These are phyloP conservation scores for Pterocles gutturalis DNA, from an alignment of 2,113 vertebrate species.

Conservation along the genomic window DNA sequence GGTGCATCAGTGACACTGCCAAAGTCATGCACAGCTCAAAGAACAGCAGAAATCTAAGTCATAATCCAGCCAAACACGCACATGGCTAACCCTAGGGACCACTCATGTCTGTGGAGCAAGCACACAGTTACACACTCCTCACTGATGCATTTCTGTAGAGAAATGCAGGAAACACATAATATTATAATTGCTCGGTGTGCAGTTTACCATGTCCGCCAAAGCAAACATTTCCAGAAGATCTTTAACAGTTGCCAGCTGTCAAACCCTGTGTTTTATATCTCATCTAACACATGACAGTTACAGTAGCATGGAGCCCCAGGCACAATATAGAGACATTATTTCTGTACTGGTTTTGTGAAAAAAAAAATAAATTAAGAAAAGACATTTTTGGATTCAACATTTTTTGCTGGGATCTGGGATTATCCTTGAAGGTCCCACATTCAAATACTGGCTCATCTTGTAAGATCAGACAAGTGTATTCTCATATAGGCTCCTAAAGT, in stretches of 20 bases:
- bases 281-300: neutral
- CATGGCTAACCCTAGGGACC: rapidly evolving
- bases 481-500: neutral
- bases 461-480: neutral
- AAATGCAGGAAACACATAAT: neutral
- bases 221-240: neutral
- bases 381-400: neutral
- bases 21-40: rapidly evolving
- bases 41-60: neutral
- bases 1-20: neutral
- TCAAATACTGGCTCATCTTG: neutral
- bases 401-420: neutral
- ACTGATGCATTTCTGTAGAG: neutral
- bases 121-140: neutral
- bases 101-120: neutral
- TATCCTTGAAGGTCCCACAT: neutral
- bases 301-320: neutral
- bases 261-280: conserved; percentile 18
- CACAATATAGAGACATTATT: neutral
- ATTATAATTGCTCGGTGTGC: neutral
- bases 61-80: rapidly evolving
- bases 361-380: neutral
- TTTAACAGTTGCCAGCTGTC: conserved; percentile 23
- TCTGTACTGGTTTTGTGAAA: neutral
- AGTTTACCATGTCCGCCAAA: neutral